Base-by-base conservation (phyloP, 2,113 vertebrate species). In the Trogon surrucura region DNA sequence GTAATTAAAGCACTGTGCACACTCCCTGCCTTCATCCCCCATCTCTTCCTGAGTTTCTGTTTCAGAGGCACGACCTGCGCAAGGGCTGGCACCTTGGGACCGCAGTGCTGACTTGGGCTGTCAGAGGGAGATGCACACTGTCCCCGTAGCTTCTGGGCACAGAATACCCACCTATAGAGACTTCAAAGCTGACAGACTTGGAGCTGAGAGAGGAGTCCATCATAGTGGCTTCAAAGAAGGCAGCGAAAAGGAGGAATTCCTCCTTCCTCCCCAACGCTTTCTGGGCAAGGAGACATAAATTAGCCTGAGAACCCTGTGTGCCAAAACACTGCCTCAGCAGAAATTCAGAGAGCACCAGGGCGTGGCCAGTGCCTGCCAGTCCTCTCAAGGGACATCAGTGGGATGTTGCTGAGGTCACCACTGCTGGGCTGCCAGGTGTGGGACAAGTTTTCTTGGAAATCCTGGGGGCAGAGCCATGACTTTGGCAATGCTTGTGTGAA, bases 201-300 rank as follows among this genome's bases (percentile, higher is more conserved):
- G 93, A 97, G 88, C 97, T 97, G 57, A 99, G 95, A 53, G 97
- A 97, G 1, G 98, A 98, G 83, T 99, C 98, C 51, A 99, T 98
- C 99, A 99, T 99, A 14, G 99, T 99, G 69, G 98, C 98, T 93
- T 99, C 99, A 93, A 99, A 99, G 75, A 99, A 98, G 61, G 98
- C 98, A 6, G 98, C 98, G 16, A 99, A 99, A 62, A 99, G 98
- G 80, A 99, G 96, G 89, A 99, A 99, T 85, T 99, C 99, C 65
- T 99, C 98, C 60, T 97, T 98, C 71, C 95, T 97, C 4, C 98
- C 99, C 75, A 99, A 5, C 8, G 97, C 97, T 10, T 98, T 98
- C 99, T 99, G 92, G 72, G 83, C 45, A 94, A 95, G 36, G 73
- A 83, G 11, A 84, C 11, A 91, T 62, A 69, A 88, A 91, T 54